Conservation (phyloP, 2,797 vertebrate species). For the Bucorvus abyssinicus region DNA sequence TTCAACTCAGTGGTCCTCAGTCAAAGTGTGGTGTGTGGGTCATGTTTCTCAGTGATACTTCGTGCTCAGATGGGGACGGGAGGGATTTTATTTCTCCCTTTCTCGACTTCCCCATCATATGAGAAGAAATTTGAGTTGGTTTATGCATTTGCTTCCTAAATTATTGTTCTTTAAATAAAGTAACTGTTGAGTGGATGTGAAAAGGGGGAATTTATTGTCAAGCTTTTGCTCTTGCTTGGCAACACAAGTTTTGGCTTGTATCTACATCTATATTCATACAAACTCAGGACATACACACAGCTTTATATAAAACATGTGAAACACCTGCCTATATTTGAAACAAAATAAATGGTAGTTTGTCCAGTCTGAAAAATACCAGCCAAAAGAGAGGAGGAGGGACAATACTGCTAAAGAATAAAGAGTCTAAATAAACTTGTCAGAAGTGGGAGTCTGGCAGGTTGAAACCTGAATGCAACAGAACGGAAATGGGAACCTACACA, state of each 20-base stretch:
- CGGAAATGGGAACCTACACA: neutral
- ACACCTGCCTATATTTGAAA: neutral
- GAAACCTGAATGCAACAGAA: neutral
- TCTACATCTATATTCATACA: neutral
- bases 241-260: neutral
- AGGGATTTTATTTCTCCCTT: neutral
- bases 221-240: neutral
- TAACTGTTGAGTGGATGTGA: neutral
- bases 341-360: neutral
- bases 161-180: neutral
- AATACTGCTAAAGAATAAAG: neutral
- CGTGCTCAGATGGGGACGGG: neutral
- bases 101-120: neutral
- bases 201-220: neutral
- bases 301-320: neutral
- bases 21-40: neutral
- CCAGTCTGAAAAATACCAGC: neutral
- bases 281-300: neutral
- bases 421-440: neutral
- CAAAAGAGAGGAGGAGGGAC: neutral
- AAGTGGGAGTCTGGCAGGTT: neutral
- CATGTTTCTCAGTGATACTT: rapidly evolving
- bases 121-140: neutral
- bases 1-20: neutral
- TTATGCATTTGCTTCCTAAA: neutral